A percentile compares a stretch with the other conserved stretches of the same genome.
Conservation (phyloP, 1,140 invertebrate species). For the Holcopasites calliopsidis region DNA sequence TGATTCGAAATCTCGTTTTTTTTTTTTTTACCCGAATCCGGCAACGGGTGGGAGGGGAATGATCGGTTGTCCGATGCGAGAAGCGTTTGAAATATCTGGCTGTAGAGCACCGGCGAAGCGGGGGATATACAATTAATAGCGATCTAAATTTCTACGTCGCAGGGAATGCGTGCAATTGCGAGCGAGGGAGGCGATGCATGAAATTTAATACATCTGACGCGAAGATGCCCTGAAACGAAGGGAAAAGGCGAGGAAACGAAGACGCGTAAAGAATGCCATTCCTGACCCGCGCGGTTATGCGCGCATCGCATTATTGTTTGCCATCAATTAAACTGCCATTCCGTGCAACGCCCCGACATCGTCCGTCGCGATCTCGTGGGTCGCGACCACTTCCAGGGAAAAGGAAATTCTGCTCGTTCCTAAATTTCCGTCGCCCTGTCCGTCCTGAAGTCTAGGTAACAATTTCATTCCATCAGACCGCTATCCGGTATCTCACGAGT, state of each 20-base stretch:
- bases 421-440: background rate
- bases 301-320: conserved; percentile 77
- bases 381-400: conserved; percentile 66
- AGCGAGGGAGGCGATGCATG: conserved; percentile 71
- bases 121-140: conserved; percentile 78
- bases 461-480: conserved; percentile 32
- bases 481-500: conserved; percentile 1
- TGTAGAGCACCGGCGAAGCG: conserved; percentile 20
- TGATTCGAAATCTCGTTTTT: conserved; percentile 60
- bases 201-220: conserved; percentile 76
- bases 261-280: conserved; percentile 71
- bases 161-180: conserved; percentile 77
- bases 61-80: too few relatives aligned
- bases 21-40: conserved; percentile 48
- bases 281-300: conserved; percentile 71
- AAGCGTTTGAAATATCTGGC: too few relatives aligned
- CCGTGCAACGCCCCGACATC: conserved; percentile 71
- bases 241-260: conserved; percentile 56
- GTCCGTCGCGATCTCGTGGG: conserved; percentile 67
- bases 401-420: conserved; percentile 35
- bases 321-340: conserved; percentile 79
- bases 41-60: too few relatives aligned
- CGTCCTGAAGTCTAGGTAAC: background rate
- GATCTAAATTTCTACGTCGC: conserved; percentile 79
- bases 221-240: conserved; percentile 47